Percentiles rank a stretch among this genome's conserved stretches.
Conservation (phyloP, 2,113 vertebrate genomes). For the Callopanchax toddi region DNA sequence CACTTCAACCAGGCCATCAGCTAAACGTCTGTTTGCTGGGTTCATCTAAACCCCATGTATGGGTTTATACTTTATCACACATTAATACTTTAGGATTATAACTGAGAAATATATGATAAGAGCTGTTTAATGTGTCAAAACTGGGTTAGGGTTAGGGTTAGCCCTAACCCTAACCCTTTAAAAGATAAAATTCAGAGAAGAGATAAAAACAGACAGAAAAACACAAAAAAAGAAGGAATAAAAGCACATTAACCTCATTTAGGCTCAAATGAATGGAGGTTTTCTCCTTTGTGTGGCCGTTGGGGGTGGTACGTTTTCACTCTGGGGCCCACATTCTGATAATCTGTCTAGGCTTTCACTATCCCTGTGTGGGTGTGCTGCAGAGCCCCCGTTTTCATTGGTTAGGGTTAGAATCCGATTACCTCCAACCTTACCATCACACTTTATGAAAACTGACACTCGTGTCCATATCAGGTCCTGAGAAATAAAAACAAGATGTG, state of each 20-base stretch:
- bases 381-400: constrained; percentile 47
- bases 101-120: no score
- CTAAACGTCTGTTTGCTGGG: not conserved
- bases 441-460: not conserved
- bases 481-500: constrained; percentile 39
- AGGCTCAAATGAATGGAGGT: not conserved
- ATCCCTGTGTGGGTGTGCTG: constrained; percentile 49
- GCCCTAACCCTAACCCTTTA: no score
- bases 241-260: not conserved
- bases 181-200: no score
- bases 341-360: not conserved
- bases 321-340: constrained; percentile 8
- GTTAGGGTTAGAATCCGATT: constrained; percentile 25
- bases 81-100: no score
- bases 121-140: no score
- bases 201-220: not conserved
- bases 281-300: not conserved
- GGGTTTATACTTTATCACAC: no score
- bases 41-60: not conserved
- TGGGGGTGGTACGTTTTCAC: not conserved
- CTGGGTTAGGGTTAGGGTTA: no score
- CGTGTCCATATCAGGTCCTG: not conserved
- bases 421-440: not conserved
- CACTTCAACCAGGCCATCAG: not conserved
- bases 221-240: not conserved